A percentile compares a stretch with the other conserved stretches of the same genome.
phyloP scores from a whole-genome alignment of 2,113 vertebrate genomes.

The Polypterus bichir region DNA sequence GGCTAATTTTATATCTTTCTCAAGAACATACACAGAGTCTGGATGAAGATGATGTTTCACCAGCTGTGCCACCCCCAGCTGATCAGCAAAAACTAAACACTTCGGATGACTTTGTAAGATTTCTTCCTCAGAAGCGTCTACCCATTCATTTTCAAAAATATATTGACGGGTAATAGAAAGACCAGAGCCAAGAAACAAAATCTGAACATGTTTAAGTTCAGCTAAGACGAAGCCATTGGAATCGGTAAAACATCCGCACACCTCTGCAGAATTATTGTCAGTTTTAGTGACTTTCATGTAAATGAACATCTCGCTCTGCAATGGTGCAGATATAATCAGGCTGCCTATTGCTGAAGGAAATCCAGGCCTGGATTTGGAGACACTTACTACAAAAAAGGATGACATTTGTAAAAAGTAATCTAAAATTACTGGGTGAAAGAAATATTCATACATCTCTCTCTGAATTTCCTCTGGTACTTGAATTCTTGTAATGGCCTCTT shows the following conservation, averaged over 20 bases:
- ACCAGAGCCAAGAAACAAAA: slow-evolving; percentile 41
- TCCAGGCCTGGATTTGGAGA: slow-evolving; percentile 26
- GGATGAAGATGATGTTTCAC: slow-evolving; percentile 47
- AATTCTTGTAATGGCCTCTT: slow-evolving; percentile 56
- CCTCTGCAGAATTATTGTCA: slow-evolving; percentile 46
- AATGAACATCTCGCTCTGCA: slow-evolving; percentile 63
- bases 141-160: slow-evolving; percentile 58
- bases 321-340: slow-evolving; percentile 41
- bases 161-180: slow-evolving; percentile 38
- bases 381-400: slow-evolving; percentile 31
- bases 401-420: slow-evolving; percentile 73
- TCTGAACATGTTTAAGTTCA: slow-evolving; percentile 53
- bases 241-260: slow-evolving; percentile 66
- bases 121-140: slow-evolving; percentile 16
- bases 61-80: slow-evolving; percentile 45
- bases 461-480: slow-evolving; percentile 41
- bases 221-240: slow-evolving; percentile 49
- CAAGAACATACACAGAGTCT: slow-evolving; percentile 37
- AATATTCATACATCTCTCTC: slow-evolving; percentile 50
- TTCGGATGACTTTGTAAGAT: slow-evolving; percentile 29
- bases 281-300: slow-evolving; percentile 53
- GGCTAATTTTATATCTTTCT: slow-evolving; percentile 29
- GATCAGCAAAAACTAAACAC: slow-evolving; percentile 64
- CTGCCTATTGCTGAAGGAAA: slow-evolving; percentile 64
- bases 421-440: slow-evolving; percentile 63